Percentiles rank a stretch among this genome's conserved stretches.
Conservation (phyloP, 1,140 invertebrate genomes). For the Atta cephalotes region DNA sequence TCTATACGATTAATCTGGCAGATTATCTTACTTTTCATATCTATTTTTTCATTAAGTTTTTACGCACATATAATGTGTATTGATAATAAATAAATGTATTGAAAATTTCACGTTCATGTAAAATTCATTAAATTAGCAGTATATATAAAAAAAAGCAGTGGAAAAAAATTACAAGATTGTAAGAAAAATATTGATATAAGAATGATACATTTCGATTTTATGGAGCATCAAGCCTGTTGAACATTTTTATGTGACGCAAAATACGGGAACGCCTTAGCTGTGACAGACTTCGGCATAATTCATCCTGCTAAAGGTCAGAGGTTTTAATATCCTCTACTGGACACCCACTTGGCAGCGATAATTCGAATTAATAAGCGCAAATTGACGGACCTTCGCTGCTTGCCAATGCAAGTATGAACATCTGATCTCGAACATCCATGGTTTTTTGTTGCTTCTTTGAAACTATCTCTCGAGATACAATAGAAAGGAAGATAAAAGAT, state of each 20-base stretch:
- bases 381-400: constrained; percentile 79
- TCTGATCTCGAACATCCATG: constrained; percentile 26
- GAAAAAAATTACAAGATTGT: neutral
- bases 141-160: no score
- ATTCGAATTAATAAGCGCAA: constrained; percentile 86
- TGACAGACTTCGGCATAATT: constrained; percentile 72
- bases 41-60: neutral
- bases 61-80: neutral
- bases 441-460: neutral
- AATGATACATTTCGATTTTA: neutral
- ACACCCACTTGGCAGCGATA: constrained; percentile 83
- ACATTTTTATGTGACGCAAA: constrained; percentile 14
- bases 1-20: neutral
- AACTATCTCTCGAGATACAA: neutral
- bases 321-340: constrained; percentile 85
- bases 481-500: neutral
- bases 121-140: neutral
- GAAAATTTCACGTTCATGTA: neutral
- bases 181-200: neutral
- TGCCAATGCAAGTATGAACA: constrained; percentile 64
- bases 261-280: constrained; percentile 13
- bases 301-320: constrained; percentile 84
- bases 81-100: neutral
- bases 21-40: neutral
- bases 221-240: neutral